Evolutionary conservation across 2,888 invertebrate species (phyloP).

Genomic region (Didymodactylos carnosus): DNA sequence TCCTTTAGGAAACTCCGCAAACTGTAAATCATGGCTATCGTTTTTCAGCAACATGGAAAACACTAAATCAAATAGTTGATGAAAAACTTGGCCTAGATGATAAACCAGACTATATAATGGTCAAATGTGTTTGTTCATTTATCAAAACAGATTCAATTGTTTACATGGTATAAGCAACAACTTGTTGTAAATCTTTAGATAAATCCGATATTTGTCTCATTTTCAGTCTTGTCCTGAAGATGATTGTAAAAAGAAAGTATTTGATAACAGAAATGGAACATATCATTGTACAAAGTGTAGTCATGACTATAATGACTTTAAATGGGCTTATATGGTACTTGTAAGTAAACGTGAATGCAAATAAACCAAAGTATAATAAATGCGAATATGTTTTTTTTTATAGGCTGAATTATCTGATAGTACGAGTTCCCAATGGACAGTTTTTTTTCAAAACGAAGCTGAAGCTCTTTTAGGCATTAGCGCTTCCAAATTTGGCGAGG

Average conservation of each 20-base stretch:
- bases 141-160: slow-evolving; percentile 60
- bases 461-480: slow-evolving; percentile 55
- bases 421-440: slow-evolving; percentile 68
- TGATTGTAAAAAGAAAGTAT: slow-evolving; percentile 79
- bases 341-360: no score
- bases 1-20: no score
- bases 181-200: background rate
- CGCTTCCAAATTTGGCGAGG: slow-evolving; percentile 40
- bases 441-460: slow-evolving; percentile 64
- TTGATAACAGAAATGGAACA: slow-evolving; percentile 64
- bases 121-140: slow-evolving; percentile 56
- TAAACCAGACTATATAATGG: slow-evolving; percentile 58
- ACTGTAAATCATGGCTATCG: slow-evolving; percentile 15
- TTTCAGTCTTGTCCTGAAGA: slow-evolving; percentile 57
- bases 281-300: slow-evolving; percentile 88
- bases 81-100: slow-evolving; percentile 48
- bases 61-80: slow-evolving; percentile 52
- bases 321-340: slow-evolving; percentile 40
- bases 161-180: slow-evolving; percentile 44
- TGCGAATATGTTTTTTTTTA: slow-evolving; percentile 16
- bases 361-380: no score
- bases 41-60: slow-evolving; percentile 45
- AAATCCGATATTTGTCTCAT: background rate
- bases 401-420: slow-evolving; percentile 68
- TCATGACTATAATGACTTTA: slow-evolving; percentile 59